Evolutionary conservation across 2,888 invertebrate species (phyloP), one percentile per base, ranked within the genome.

Genomic region (Ectropis crepuscularia): DNA sequence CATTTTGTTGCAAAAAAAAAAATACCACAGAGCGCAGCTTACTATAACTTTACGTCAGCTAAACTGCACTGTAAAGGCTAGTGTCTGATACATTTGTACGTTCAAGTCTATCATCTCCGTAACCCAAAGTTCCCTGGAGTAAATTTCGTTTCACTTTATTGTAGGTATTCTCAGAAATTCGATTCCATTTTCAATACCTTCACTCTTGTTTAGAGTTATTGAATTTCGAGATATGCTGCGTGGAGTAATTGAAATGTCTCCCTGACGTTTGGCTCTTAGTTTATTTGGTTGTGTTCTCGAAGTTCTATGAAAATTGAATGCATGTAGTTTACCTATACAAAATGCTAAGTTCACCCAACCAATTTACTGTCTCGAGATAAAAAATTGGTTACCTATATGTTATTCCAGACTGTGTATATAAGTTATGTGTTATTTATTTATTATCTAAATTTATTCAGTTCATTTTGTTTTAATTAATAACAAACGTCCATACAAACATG

Each of bases 241-340:
- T 48, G 39, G 37, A 47, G 36, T 61, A 62, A 62, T 57, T 51
- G 61, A 51, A 62, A 62, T 57, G 51, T 53, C 57, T 39, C 42
- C 10, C 36, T 55, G 61, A 57, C 57, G 42, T 62, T 53, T 62
- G 55, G 61, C 41, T 57, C 49, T 53, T 47, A 46, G 49, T 55
- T 45, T 54, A 50, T 50, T 51, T 10, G 45, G 6, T 8, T 45
- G 6, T 11, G 45, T 28, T 51, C 16, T 6, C 28, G 41, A 41
- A 41, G 28, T 41, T 41, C 10, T 10, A 41, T 28, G 16, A 51
- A 42, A 51, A 51, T 51, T 51, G 51, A 6, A 51, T 28, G 10
- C 51, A 51, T 28, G 16, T 28, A 28, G 16, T 4, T 39, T 39
- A n/a, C n/a, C n/a, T n/a, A n/a, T n/a, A n/a, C n/a, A n/a, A n/a